Evolutionary conservation across 2,797 vertebrate genomes (phyloP).

Genomic region (Sphenopsis melanotis): DNA sequence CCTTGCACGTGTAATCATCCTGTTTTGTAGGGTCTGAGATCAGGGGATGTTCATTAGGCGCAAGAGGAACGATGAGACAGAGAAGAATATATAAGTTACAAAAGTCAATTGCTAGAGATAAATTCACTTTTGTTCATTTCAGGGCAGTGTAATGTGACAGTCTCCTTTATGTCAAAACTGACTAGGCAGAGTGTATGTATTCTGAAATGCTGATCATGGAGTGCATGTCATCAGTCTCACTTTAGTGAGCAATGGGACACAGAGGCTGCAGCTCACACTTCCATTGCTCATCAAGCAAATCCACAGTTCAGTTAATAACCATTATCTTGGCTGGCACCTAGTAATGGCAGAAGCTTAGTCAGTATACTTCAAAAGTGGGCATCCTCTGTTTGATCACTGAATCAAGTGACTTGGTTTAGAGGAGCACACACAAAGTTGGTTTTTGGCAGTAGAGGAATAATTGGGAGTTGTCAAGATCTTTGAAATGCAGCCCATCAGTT

Average conservation of each 20-base stretch:
- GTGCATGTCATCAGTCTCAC: accelerated
- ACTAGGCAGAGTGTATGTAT: not conserved
- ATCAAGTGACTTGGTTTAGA: not conserved
- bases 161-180: not conserved
- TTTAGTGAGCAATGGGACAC: not conserved
- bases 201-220: not conserved
- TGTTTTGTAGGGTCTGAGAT: not conserved
- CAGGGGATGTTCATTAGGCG: not conserved
- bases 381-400: not conserved
- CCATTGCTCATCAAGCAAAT: not conserved
- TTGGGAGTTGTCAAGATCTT: not conserved
- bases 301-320: not conserved
- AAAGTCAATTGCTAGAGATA: not conserved
- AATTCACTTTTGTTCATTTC: not conserved
- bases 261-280: not conserved
- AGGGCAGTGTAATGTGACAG: not conserved
- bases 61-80: not conserved
- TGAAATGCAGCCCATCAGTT: not conserved
- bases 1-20: not conserved
- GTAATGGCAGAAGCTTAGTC: not conserved
- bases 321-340: not conserved
- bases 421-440: not conserved
- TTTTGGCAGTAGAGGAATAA: not conserved
- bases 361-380: not conserved
- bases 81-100: not conserved